A percentile compares a stretch with the other conserved stretches of the same genome.
Evolutionary conservation across 2,113 vertebrate species (phyloP).

Genomic region (Aepyceros melampus): DNA sequence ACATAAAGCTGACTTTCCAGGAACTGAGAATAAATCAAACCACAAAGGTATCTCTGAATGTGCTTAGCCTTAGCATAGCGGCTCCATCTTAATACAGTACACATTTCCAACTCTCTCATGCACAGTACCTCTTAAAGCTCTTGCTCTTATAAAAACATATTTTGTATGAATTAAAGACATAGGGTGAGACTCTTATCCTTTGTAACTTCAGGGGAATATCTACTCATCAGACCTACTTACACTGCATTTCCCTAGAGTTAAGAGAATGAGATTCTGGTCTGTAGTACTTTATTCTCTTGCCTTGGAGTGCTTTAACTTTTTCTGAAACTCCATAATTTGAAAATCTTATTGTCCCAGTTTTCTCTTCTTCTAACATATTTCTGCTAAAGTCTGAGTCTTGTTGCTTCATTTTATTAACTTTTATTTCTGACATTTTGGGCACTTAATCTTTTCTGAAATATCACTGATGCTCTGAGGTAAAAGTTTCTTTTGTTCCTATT

Average conservation of each 20-base stretch:
- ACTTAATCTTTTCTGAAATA: background rate
- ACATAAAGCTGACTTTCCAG: background rate
- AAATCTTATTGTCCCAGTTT: background rate
- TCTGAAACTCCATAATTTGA: background rate
- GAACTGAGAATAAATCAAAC: background rate
- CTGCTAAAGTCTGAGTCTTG: background rate
- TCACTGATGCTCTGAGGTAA: background rate
- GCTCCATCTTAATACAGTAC: background rate
- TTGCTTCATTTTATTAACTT: background rate
- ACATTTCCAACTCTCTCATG: background rate
- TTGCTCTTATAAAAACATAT: background rate
- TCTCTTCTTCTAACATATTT: background rate
- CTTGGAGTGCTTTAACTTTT: background rate
- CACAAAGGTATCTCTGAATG: background rate
- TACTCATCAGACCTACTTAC: background rate
- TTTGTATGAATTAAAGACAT: background rate
- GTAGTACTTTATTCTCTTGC: background rate
- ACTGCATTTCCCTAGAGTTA: background rate
- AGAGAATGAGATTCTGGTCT: background rate
- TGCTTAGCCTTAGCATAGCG: background rate
- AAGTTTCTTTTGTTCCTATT: background rate
- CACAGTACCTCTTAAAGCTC: background rate
- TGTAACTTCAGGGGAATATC: background rate
- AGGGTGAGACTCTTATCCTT: background rate
- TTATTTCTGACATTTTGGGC: background rate